These are phyloP conservation scores for Chaenogobius annularis DNA, from an alignment of 2,113 vertebrate genomes.

Conservation along the genomic window DNA sequence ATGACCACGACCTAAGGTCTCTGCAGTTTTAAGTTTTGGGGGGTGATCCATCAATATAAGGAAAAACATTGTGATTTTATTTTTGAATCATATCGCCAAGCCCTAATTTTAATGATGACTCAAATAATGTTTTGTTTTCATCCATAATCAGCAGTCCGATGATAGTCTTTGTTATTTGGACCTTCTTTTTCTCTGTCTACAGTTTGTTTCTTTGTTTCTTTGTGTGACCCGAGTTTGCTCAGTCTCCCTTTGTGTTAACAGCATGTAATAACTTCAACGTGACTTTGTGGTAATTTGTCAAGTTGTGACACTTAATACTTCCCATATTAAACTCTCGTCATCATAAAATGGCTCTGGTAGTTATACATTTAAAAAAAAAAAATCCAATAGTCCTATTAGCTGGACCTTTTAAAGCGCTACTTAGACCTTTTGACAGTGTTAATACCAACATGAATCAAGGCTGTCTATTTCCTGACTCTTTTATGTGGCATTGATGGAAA, in stretches of 20 bases:
- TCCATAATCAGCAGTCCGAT: background rate
- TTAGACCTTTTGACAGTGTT: slow-evolving; percentile 8
- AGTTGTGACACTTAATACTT: slow-evolving; percentile 34
- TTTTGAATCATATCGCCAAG: no score
- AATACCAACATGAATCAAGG: background rate
- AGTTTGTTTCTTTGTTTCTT: background rate
- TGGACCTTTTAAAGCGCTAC: slow-evolving; percentile 19
- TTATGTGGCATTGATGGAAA: slow-evolving; percentile 9
- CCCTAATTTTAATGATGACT: no score
- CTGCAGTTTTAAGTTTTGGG: no score
- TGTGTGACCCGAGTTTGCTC: slow-evolving; percentile 2
- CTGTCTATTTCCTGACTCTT: slow-evolving; percentile 1
- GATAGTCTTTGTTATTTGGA: background rate
- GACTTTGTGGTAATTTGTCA: slow-evolving; percentile 27
- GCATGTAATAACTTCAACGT: slow-evolving; percentile 18
- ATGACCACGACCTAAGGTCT: no score
- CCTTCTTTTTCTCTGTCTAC: background rate
- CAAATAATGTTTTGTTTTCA: background rate
- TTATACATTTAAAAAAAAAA: slow-evolving; percentile 22
- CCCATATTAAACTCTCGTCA: slow-evolving; percentile 29
- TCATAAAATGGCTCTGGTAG: slow-evolving; percentile 16
- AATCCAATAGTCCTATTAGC: slow-evolving; percentile 21
- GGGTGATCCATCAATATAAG: no score
- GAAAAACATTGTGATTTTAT: no score
- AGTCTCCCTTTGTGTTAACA: slow-evolving; percentile 11